Conservation (phyloP, 2,888 invertebrate species). For the Sarcophaga caerulescens region DNA sequence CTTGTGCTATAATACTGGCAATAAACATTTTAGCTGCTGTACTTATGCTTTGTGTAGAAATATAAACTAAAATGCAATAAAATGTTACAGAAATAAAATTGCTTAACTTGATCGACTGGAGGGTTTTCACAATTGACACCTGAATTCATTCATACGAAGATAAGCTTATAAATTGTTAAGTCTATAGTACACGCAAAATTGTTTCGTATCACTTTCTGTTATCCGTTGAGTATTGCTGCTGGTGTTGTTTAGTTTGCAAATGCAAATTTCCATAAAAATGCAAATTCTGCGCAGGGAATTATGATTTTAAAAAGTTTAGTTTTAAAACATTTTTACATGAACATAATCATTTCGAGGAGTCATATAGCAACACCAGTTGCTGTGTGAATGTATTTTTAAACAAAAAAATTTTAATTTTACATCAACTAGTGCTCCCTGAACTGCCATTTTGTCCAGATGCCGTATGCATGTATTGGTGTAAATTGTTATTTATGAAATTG, state of each 20-base stretch:
- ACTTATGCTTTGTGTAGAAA: neutral
- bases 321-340: neutral
- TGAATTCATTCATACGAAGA: conserved; percentile 57
- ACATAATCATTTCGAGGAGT: neutral
- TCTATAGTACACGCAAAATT: conserved; percentile 44
- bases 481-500: conserved; percentile 65
- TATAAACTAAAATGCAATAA: conserved; percentile 9
- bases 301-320: neutral
- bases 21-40: conserved; percentile 34
- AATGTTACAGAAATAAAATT: conserved; percentile 31
- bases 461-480: neutral
- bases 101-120: conserved; percentile 59
- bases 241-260: neutral
- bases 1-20: neutral
- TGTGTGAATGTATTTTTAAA: too few relatives aligned
- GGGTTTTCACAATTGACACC: conserved; percentile 57
- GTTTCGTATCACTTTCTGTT: conserved; percentile 22
- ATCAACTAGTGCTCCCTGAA: neutral
- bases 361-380: neutral
- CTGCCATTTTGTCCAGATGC: neutral
- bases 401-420: neutral
- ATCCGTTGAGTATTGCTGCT: conserved; percentile 18
- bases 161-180: conserved; percentile 41
- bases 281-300: conserved; percentile 46
- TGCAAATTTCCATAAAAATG: conserved; percentile 2